A percentile compares a stretch with the other conserved stretches of the same genome.
Evolutionary conservation across 1,140 invertebrate genomes (phyloP).

Genomic region (Leptopilina clavipes): DNA sequence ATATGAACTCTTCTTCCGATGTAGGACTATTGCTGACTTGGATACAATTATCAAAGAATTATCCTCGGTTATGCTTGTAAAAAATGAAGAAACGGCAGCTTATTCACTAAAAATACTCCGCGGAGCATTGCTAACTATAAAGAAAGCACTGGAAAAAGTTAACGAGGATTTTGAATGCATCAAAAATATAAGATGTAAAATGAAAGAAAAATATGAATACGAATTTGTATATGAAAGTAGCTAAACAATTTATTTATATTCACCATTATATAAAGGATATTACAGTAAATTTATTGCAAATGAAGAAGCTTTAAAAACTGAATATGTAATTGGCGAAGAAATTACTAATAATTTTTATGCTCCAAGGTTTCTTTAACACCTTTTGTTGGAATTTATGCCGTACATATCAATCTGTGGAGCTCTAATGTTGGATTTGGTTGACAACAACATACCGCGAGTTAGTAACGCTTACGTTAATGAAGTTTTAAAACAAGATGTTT

Average conservation of each 20-base stretch:
- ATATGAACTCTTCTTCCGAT: not conserved
- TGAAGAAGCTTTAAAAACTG: not conserved
- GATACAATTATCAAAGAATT: not conserved
- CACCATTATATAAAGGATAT: conserved; percentile 1
- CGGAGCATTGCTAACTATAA: not conserved
- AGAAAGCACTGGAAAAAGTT: not conserved
- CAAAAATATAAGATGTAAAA: not conserved
- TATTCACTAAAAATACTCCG: not conserved
- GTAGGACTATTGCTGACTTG: not conserved
- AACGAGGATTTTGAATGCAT: not conserved
- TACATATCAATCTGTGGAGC: conserved; percentile 38
- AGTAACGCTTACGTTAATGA: conserved; percentile 45
- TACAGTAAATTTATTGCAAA: not conserved
- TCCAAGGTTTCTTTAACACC: conserved; percentile 31
- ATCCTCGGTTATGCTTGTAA: not conserved
- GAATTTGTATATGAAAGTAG: not conserved
- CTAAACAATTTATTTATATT: conserved; percentile 7
- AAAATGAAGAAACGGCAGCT: not conserved
- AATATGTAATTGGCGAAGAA: not conserved
- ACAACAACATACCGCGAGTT: conserved; percentile 35
- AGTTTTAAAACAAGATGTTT: conserved; percentile 17
- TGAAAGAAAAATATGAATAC: not conserved
- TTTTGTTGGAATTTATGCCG: conserved; percentile 36
- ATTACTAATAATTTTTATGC: conserved; percentile 35
- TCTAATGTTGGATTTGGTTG: conserved; percentile 25